Evolutionary conservation across 2,888 invertebrate species (phyloP).

Genomic region (Biston betularia): DNA sequence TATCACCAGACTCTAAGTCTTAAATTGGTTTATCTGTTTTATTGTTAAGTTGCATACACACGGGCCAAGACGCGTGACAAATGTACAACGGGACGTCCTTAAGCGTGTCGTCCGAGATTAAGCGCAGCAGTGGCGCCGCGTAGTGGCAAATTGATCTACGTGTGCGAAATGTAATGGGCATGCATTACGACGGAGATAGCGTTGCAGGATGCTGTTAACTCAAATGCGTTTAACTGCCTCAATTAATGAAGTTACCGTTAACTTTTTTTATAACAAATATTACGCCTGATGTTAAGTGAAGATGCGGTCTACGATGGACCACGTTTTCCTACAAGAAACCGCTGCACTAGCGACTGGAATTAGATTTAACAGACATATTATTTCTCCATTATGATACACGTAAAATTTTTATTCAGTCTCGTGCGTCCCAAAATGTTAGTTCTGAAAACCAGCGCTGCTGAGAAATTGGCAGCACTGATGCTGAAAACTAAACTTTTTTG

Average conservation of each 20-base stretch:
- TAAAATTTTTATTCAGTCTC: too few relatives aligned
- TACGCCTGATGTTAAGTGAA: neutral
- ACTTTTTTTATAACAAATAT: neutral
- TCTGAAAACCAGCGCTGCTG: too few relatives aligned
- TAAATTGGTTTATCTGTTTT: slow-evolving; percentile 7
- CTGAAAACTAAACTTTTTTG: too few relatives aligned
- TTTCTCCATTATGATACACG: too few relatives aligned
- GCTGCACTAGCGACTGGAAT: too few relatives aligned
- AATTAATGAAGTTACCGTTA: slow-evolving; percentile 1
- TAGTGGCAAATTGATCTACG: slow-evolving; percentile 59
- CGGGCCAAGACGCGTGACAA: slow-evolving; percentile 51
- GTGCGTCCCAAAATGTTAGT: too few relatives aligned
- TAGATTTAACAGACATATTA: too few relatives aligned
- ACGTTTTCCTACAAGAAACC: too few relatives aligned
- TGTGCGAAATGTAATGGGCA: slow-evolving; percentile 41
- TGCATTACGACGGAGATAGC: slow-evolving; percentile 1
- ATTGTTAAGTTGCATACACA: slow-evolving; percentile 36
- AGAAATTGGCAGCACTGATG: too few relatives aligned
- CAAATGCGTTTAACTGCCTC: neutral
- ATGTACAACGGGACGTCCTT: slow-evolving; percentile 62
- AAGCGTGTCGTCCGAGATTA: slow-evolving; percentile 63
- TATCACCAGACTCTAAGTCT: slow-evolving; percentile 10
- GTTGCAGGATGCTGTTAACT: neutral
- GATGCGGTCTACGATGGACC: too few relatives aligned
- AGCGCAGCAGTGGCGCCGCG: slow-evolving; percentile 49